A percentile compares a stretch with the other conserved stretches of the same genome.
Evolutionary conservation across 2,888 invertebrate species (phyloP).

Genomic region (Amorpha juglandis): DNA sequence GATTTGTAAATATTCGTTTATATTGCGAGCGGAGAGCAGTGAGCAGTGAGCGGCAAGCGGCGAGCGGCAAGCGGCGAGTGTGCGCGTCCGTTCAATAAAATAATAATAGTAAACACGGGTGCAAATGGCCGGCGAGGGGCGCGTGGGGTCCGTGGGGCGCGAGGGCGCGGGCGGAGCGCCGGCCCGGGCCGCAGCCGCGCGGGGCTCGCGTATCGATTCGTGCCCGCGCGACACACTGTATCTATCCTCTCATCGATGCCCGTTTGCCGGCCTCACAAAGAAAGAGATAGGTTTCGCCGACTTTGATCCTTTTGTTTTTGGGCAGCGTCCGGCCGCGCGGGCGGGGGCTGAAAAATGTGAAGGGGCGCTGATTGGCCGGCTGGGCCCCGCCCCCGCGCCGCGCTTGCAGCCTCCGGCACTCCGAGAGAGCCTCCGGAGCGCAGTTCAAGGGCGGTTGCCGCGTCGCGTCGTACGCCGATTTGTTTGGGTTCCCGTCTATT

Average conservation of each 20-base stretch:
- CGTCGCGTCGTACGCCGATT: constrained; percentile 61
- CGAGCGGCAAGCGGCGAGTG: constrained; percentile 57
- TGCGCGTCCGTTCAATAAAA: constrained; percentile 82
- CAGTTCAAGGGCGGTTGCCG: constrained; percentile 83
- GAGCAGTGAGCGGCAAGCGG: constrained; percentile 1
- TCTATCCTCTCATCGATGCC: constrained; percentile 84
- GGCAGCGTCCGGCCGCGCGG: constrained; percentile 83
- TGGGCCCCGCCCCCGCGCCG: constrained; percentile 73
- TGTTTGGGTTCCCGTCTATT: constrained; percentile 70
- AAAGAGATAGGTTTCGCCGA: constrained; percentile 85
- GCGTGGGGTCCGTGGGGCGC: constrained; percentile 48
- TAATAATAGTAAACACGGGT: constrained; percentile 84
- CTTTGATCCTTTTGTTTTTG: constrained; percentile 85
- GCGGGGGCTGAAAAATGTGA: constrained; percentile 83
- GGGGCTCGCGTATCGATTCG: constrained; percentile 74
- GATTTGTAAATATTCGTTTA: constrained; percentile 78
- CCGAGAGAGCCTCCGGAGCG: constrained; percentile 57
- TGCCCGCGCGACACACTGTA: constrained; percentile 83
- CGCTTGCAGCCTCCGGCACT: constrained; percentile 50
- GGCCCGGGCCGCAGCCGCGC: constrained; percentile 52
- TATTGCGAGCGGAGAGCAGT: constrained; percentile 31
- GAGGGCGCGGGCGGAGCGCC: constrained; percentile 55
- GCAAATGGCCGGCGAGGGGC: constrained; percentile 81
- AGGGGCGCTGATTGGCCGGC: constrained; percentile 82
- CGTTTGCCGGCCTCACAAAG: constrained; percentile 82